Conservation (phyloP, 2,113 vertebrate genomes). For the Steatornis caripensis region DNA sequence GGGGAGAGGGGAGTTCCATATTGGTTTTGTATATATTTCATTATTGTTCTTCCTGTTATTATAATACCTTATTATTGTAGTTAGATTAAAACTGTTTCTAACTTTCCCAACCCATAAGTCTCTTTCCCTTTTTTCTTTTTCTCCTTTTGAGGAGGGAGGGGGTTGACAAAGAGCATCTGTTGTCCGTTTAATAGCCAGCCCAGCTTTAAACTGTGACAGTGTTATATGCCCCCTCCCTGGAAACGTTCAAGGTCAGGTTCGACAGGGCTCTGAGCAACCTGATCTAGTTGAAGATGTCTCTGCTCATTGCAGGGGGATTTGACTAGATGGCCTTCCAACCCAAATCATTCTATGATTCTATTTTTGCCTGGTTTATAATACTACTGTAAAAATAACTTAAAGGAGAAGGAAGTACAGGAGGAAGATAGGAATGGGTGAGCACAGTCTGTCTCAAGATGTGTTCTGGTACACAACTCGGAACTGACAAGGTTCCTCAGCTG, state of each 20-base stretch:
- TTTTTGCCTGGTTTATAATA: not conserved
- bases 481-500: not conserved
- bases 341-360: not conserved
- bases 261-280: not conserved
- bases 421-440: not conserved
- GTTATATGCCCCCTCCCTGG: not conserved
- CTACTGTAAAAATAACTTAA: not conserved
- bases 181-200: no score
- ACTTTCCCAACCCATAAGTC: no score
- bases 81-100: no score
- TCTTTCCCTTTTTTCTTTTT: no score
- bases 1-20: no score
- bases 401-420: not conserved
- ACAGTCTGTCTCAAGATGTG: not conserved
- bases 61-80: no score
- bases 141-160: no score
- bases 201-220: no score
- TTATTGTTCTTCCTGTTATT: no score
- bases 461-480: not conserved
- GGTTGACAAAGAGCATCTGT: no score
- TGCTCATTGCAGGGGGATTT: not conserved
- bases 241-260: not conserved
- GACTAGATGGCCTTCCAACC: not conserved
- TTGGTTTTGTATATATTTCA: no score
- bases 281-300: not conserved